A percentile compares a stretch with the other conserved stretches of the same genome.
These are phyloP conservation scores for Xestia rhomboidea DNA, from an alignment of 2,888 invertebrate species.

Conservation along the genomic window DNA sequence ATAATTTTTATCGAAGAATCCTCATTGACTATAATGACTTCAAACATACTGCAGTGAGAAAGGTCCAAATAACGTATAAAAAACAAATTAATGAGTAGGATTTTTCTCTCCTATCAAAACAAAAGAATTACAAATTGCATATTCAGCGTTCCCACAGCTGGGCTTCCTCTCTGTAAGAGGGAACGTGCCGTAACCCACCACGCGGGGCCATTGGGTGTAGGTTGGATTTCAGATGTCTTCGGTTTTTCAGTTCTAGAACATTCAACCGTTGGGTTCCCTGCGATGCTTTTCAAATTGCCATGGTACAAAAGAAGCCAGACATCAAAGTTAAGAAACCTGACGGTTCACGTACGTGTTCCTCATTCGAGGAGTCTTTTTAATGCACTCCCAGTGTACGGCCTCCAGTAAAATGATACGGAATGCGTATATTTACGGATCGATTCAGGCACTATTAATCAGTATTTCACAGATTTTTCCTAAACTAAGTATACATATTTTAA, in stretches of 20 bases:
- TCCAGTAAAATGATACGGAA: not conserved
- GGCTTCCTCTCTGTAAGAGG: not conserved
- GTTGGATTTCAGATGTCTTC: not conserved
- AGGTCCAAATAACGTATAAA: no score
- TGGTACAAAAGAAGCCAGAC: not conserved
- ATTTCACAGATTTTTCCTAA: not conserved
- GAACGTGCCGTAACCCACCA: not conserved
- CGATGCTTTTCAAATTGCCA: not conserved
- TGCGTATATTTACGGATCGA: not conserved
- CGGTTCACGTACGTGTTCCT: not conserved
- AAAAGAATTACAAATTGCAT: not conserved
- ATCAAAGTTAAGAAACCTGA: not conserved
- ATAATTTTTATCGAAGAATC: constrained; percentile 7
- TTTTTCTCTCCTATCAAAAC: not conserved
- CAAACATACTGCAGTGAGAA: no score
- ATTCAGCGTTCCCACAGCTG: not conserved
- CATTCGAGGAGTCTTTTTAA: not conserved
- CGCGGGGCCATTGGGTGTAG: not conserved
- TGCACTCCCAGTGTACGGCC: not conserved
- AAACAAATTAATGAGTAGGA: not conserved
- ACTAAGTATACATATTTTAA: not conserved
- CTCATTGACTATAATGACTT: not conserved
- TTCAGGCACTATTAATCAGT: not conserved
- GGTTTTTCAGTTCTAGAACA: not conserved
- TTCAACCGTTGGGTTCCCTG: not conserved